Evolutionary conservation across 1,140 invertebrate species (phyloP).

Genomic region (Drosophila tsacasi): DNA sequence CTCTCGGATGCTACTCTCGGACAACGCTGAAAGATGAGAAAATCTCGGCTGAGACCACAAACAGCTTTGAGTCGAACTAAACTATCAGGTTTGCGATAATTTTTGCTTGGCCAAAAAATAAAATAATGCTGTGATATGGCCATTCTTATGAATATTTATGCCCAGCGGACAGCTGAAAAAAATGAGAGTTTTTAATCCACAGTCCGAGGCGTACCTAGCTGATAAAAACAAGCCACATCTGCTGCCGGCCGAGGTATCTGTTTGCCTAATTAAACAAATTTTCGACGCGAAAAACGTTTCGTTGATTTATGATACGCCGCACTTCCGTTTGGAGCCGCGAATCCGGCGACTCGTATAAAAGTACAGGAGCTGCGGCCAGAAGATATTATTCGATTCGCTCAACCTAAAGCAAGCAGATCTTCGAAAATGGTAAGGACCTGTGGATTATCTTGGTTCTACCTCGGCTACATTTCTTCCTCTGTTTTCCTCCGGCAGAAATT

Average conservation of each 20-base stretch:
- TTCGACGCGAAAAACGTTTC: constrained; percentile 46
- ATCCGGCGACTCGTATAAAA: constrained; percentile 64
- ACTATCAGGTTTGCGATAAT: constrained; percentile 47
- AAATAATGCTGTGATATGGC: constrained; percentile 43
- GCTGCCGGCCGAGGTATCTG: constrained; percentile 41
- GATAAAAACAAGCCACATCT: constrained; percentile 52
- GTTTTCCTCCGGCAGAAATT: constrained; percentile 46
- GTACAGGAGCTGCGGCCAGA: constrained; percentile 42
- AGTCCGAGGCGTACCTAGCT: constrained; percentile 27
- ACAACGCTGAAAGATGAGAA: constrained; percentile 16
- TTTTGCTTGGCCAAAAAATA: constrained; percentile 24
- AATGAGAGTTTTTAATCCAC: constrained; percentile 55
- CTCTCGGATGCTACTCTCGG: no score
- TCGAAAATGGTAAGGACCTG: constrained; percentile 63
- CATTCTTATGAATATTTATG: constrained; percentile 61
- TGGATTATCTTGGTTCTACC: neutral
- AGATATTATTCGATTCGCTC: constrained; percentile 67
- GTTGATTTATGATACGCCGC: constrained; percentile 71
- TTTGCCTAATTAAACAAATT: constrained; percentile 58
- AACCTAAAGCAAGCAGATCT: constrained; percentile 56
- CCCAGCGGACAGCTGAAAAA: constrained; percentile 42
- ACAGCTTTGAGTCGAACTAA: constrained; percentile 18
- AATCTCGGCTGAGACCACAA: constrained; percentile 12
- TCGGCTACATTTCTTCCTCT: neutral
- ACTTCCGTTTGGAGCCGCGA: constrained; percentile 61